Percentiles rank a stretch among this genome's conserved stretches.
Evolutionary conservation across 1,140 invertebrate species (phyloP).

Genomic region (Caenorhabditis inopinata): DNA sequence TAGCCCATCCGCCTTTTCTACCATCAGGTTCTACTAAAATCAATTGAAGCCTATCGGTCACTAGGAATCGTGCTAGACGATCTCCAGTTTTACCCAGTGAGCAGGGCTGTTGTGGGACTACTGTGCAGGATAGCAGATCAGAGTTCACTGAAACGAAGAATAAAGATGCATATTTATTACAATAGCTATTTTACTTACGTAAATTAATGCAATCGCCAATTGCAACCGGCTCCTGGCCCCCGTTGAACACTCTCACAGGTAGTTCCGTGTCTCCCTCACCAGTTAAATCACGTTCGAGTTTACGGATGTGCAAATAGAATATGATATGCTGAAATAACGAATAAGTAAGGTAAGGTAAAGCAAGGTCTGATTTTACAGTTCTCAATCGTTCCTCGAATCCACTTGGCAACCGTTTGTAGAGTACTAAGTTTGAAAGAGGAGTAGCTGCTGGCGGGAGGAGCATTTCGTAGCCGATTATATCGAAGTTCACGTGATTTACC

Average conservation of each 20-base stretch:
- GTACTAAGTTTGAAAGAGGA: constrained; percentile 90
- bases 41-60: constrained; percentile 88
- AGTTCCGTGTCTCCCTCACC: constrained; percentile 82
- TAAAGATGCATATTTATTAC: no score
- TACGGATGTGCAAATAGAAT: constrained; percentile 87
- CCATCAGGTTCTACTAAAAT: constrained; percentile 94
- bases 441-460: constrained; percentile 92
- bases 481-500: constrained; percentile 71
- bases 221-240: constrained; percentile 77
- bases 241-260: constrained; percentile 81
- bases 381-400: constrained; percentile 92
- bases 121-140: constrained; percentile 91
- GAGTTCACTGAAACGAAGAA: constrained; percentile 81
- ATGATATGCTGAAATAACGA: constrained; percentile 75
- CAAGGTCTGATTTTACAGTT: constrained; percentile 68
- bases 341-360: no score
- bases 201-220: constrained; percentile 87
- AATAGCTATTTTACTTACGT: constrained; percentile 73
- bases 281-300: constrained; percentile 78
- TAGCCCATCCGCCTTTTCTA: constrained; percentile 88
- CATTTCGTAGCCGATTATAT: constrained; percentile 76
- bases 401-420: constrained; percentile 88
- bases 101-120: constrained; percentile 79
- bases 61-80: constrained; percentile 81
- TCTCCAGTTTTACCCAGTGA: constrained; percentile 36